These are phyloP conservation scores for Stegodyphus dumicola DNA, from an alignment of 1,140 invertebrate species.

Conservation along the genomic window DNA sequence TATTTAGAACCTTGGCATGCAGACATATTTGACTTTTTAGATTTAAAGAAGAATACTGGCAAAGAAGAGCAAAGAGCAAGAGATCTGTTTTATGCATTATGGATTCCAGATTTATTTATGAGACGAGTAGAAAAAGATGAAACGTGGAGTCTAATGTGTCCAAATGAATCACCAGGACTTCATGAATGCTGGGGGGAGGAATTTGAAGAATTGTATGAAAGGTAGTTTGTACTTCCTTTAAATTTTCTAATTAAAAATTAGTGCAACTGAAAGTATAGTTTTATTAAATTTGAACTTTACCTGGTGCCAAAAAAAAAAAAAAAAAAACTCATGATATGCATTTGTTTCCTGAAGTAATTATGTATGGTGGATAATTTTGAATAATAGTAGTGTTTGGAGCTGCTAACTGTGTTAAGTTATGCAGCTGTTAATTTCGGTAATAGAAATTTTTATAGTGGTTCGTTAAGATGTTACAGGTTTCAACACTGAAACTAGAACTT, in stretches of 20 bases:
- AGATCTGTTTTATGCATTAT: slow-evolving; percentile 97
- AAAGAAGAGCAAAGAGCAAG: slow-evolving; percentile 92
- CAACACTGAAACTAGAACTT: neutral
- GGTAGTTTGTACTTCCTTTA: slow-evolving; percentile 69
- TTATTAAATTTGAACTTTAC: too few relatives aligned
- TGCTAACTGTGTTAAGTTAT: too few relatives aligned
- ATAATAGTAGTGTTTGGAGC: too few relatives aligned
- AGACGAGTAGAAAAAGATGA: slow-evolving; percentile 88
- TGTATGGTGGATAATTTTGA: too few relatives aligned
- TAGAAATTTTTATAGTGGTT: too few relatives aligned
- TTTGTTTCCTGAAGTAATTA: too few relatives aligned
- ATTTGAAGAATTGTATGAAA: slow-evolving; percentile 89
- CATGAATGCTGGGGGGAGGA: slow-evolving; percentile 93
- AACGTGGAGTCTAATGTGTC: slow-evolving; percentile 97
- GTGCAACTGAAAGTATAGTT: too few relatives aligned
- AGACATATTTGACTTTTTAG: slow-evolving; percentile 95
- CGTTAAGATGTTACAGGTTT: too few relatives aligned
- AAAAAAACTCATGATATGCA: too few relatives aligned
- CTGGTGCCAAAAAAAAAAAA: too few relatives aligned
- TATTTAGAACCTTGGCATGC: slow-evolving; percentile 99
- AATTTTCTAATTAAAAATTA: too few relatives aligned
- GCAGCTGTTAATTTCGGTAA: neutral
- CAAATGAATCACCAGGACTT: slow-evolving; percentile 90
- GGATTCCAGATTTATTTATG: slow-evolving; percentile 99
- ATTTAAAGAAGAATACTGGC: slow-evolving; percentile 94